Base-by-base conservation (phyloP, 2,113 vertebrate species). In the Castor canadensis region DNA sequence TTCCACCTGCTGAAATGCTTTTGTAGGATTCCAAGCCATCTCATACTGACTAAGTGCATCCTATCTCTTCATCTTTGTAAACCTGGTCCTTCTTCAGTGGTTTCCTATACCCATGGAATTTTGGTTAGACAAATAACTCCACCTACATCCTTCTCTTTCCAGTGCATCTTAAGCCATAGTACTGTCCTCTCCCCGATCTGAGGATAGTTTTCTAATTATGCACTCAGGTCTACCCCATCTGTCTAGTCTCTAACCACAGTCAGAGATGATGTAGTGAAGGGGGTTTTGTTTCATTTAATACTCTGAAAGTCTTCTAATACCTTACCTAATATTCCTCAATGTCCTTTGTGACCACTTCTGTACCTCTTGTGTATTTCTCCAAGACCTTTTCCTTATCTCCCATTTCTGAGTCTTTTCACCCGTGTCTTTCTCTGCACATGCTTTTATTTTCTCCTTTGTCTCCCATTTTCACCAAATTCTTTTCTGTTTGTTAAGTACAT, bases 31-130 rank as follows among this genome's bases (percentile, higher is more conserved):
- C 84, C 60, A 58, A 82, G 22, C 7, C 45, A 81, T 28, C 9
- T 79, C 17, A 6, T 49, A 72, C 8, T 60, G 60, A 52, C n/a
- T 0, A 93, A 71, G 38, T 35, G 7, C 17, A 16, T 64, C 12
- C 81, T 66, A 64, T 35, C 47, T 49, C 69, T 77, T 72, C 19
- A 72, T 80, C 47, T 71, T 62, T 93, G 35, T 84, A 93, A 91
- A 54, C 3, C 54, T 75, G 1, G 24, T 32, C 77, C 11, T 67
- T 84, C 62, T 35, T 72, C 30, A 13, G 16, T 80, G 9, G 15
- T 64, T 96, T 32, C 17, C 32, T 81, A 45, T 6, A 66, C 32
- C 67, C n/a, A 0, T 28, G 9, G n/a, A 35, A 16, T 15, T 32
- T 66, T 58, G 54, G 20, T 17, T 60, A 83, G 56, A 10, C 58